phyloP scores from a whole-genome alignment of 2,113 vertebrate genomes.

The Elaphurus davidianus region DNA sequence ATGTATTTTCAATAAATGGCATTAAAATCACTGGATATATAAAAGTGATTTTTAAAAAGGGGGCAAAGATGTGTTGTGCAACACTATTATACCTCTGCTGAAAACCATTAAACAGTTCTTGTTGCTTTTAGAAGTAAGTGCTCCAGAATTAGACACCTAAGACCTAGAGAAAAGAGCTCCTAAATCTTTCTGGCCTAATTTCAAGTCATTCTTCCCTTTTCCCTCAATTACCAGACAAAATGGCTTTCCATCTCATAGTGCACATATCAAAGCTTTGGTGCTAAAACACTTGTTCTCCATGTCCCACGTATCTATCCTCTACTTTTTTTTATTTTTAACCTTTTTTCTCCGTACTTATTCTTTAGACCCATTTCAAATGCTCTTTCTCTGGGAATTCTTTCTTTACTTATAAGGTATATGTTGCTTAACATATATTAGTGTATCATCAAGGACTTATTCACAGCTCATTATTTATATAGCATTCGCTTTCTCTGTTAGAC shows the following conservation, averaged over 20 bases:
- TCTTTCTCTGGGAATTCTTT: background rate
- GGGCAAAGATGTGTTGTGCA: background rate
- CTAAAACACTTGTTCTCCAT: background rate
- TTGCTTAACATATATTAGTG: background rate
- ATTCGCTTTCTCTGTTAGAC: background rate
- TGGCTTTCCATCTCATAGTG: background rate
- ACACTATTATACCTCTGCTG: background rate
- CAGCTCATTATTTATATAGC: background rate
- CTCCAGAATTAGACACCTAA: background rate
- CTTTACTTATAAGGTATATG: background rate
- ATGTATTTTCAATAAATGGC: background rate
- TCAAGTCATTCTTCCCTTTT: background rate
- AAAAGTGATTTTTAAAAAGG: background rate
- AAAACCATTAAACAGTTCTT: background rate
- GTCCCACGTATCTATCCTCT: rapidly evolving
- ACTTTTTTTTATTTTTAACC: background rate
- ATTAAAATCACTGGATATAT: background rate
- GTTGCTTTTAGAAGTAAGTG: background rate
- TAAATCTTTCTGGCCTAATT: background rate
- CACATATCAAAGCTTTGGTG: background rate
- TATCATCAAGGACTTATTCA: background rate
- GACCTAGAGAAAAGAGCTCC: background rate
- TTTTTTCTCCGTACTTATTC: background rate
- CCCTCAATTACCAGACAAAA: background rate
- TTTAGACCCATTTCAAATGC: background rate